Base-by-base conservation (phyloP, 2,888 invertebrate species). In the Drosophila mulleri region DNA sequence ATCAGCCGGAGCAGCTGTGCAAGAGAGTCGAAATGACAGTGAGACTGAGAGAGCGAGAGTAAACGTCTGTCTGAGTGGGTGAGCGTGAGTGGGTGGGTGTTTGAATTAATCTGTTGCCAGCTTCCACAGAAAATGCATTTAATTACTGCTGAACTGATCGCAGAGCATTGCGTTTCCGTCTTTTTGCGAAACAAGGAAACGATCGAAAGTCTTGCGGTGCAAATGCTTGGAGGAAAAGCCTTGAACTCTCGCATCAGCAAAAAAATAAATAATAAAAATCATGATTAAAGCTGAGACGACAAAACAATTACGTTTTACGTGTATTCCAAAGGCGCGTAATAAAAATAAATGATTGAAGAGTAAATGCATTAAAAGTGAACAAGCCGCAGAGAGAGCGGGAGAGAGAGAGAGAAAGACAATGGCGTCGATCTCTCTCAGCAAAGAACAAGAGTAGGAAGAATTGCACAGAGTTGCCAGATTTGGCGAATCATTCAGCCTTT, bases 101-200 rank as follows among this genome's bases (percentile, higher is more conserved):
- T 63, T 68, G 54, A 67, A 67, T 68, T 60, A 64, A 54, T 67
- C 69, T 62, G 72, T 67, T 89, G 75, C 69, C 66, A 56, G 54
- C 57, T 47, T 45, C 47, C 39, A 67, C 44, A 54, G 41, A 68
- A 37, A 79, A 85, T 85, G 83, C 83, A 83, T 60, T 85, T 70
- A 57, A 72, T 77, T 65, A 72, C 62, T 72, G 71, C 48, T 58
- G 54, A 67, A 45, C 50, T 56, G 52, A 44, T 44, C 66, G 45
- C 45, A 68, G 50, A 56, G 57, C 56, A 63, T 62, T 50, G 18
- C 62, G 60, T 72, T 83, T 83, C 83, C 83, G 83, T 75, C 89
- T 86, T 66, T 48, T 86, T 65, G 72, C 63, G 61, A 67, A 78
- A 87, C 82, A 47, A 76, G 84, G 89, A 84, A 89, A 72, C 58